Evolutionary conservation across 2,888 invertebrate species (phyloP).

Genomic region (Chalcosyrphus nemorum): DNA sequence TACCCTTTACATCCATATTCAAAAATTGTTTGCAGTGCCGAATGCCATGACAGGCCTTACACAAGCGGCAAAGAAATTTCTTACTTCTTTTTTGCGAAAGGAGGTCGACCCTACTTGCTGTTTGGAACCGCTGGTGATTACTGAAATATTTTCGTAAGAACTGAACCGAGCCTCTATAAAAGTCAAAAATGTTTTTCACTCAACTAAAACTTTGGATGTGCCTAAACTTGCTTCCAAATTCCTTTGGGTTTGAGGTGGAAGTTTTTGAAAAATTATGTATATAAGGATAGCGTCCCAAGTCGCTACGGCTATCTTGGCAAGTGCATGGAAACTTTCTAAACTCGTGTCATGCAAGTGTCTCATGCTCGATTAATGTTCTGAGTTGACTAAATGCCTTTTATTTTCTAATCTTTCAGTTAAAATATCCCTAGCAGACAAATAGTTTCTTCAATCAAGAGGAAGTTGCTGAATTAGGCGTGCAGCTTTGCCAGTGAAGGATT

Average conservation of each 20-base stretch:
- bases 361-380: slow-evolving; percentile 10
- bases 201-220: not conserved
- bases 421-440: too few relatives aligned
- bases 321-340: slow-evolving; percentile 6
- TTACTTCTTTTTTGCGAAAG: not conserved
- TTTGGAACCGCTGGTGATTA: not conserved
- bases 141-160: not conserved
- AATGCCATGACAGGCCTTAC: too few relatives aligned
- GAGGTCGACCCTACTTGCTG: not conserved
- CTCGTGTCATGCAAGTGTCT: slow-evolving; percentile 16
- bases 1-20: too few relatives aligned
- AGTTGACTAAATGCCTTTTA: too few relatives aligned
- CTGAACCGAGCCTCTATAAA: slow-evolving; percentile 9
- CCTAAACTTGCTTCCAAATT: slow-evolving; percentile 5
- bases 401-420: too few relatives aligned
- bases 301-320: not conserved
- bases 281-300: not conserved
- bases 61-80: too few relatives aligned
- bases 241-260: not conserved
- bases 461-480: too few relatives aligned
- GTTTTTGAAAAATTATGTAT: not conserved
- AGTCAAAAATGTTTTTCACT: not conserved
- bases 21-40: too few relatives aligned
- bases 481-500: too few relatives aligned
- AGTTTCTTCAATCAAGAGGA: too few relatives aligned